A percentile compares a stretch with the other conserved stretches of the same genome.
Evolutionary conservation across 2,888 invertebrate species (phyloP).

Genomic region (Drosophila neutralis): DNA sequence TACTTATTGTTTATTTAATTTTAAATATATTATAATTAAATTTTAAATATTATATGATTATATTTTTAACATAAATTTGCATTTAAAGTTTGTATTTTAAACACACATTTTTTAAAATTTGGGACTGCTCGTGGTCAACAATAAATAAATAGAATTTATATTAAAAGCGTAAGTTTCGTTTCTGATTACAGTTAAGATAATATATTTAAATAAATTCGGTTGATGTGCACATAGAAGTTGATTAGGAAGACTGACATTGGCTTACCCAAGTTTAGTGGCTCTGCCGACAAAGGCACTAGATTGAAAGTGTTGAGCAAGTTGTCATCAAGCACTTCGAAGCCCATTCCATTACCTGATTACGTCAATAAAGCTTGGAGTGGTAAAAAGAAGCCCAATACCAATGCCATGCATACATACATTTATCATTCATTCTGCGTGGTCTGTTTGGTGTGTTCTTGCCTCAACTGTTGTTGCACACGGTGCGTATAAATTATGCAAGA

Average conservation of each 20-base stretch:
- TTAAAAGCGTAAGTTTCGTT: not conserved
- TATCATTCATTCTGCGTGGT: slow-evolving; percentile 30
- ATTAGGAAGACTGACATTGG: not conserved
- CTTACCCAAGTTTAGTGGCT: not conserved
- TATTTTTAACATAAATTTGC: not conserved
- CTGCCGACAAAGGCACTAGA: not conserved
- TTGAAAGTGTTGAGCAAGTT: slow-evolving; percentile 5
- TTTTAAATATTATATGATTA: too few relatives aligned
- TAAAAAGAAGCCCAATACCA: slow-evolving; percentile 5
- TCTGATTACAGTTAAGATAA: not conserved
- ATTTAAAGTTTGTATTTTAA: not conserved
- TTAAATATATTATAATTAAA: not conserved
- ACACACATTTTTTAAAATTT: not conserved
- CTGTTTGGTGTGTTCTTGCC: not conserved
- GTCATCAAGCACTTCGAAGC: slow-evolving; percentile 1
- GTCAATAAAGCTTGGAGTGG: slow-evolving; percentile 16
- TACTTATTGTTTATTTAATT: rapidly evolving
- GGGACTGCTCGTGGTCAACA: not conserved
- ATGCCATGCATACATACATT: slow-evolving; percentile 18
- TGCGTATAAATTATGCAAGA: slow-evolving; percentile 69
- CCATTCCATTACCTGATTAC: slow-evolving; percentile 23
- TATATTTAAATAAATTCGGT: not conserved
- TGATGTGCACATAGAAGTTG: not conserved
- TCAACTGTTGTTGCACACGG: slow-evolving; percentile 52
- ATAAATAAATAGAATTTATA: not conserved